Conservation (phyloP, 1,140 invertebrate species). For the Drosophila repleta region DNA sequence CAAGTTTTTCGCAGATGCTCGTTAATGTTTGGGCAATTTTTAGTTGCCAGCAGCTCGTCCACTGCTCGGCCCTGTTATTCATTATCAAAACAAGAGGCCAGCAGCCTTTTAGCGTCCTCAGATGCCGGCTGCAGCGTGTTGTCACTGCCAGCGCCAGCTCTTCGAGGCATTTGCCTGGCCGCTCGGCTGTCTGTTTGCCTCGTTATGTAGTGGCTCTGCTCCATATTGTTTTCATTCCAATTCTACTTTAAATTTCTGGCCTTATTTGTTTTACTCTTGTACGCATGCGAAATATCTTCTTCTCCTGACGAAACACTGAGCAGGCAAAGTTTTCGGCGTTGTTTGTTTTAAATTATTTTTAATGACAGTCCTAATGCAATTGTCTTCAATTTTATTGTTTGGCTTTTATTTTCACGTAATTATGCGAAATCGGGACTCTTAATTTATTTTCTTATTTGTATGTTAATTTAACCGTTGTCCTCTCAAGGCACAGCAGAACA, state of each 20-base stretch:
- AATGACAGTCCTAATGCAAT: constrained; percentile 50
- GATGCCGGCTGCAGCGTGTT: constrained; percentile 28
- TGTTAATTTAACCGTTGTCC: constrained; percentile 19
- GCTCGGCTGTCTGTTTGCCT: constrained; percentile 28
- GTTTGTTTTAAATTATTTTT: constrained; percentile 71
- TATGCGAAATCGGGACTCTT: background rate
- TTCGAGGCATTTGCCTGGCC: constrained; percentile 23
- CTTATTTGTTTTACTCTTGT: constrained; percentile 29
- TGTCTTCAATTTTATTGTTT: constrained; percentile 53
- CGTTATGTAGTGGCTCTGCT: constrained; percentile 53
- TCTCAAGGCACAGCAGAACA: background rate
- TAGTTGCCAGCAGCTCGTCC: constrained; percentile 7
- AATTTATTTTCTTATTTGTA: background rate
- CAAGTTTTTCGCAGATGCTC: constrained; percentile 78
- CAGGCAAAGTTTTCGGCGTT: constrained; percentile 39
- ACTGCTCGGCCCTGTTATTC: constrained; percentile 31
- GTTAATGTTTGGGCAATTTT: constrained; percentile 73
- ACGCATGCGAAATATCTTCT: constrained; percentile 44
- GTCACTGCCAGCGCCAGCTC: constrained; percentile 22
- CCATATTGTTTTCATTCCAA: constrained; percentile 19
- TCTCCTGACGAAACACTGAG: background rate
- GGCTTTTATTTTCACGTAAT: constrained; percentile 20
- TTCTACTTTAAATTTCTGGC: constrained; percentile 30
- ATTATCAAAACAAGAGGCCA: constrained; percentile 54
- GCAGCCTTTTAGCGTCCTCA: constrained; percentile 45